Base-by-base conservation (phyloP, 2,888 invertebrate genomes). In the Watsonalla binaria region DNA sequence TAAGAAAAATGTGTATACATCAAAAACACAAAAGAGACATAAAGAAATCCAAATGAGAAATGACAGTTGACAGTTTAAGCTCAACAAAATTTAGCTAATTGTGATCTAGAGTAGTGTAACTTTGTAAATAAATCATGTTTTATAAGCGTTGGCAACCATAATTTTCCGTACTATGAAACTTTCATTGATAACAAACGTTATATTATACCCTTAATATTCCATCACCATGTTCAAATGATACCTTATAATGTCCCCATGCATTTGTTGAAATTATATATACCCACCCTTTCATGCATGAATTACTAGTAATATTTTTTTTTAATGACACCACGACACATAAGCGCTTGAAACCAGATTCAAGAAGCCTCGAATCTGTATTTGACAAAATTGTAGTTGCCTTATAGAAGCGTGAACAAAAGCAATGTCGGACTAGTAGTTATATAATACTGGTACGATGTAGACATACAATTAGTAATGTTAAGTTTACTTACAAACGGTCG, bases 401-500 rank as follows among this genome's bases (percentile, higher is more conserved):
- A 37, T 15, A 37, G n/a, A 15, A 57, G 13, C 52, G 46, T 51
- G 51, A 15, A 46, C 15, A 46, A 46, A 51, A 51, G 51, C 51
- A 51, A 51, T 51, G 51, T 46, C 13, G 14, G 47, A 58, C 48
- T 39, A 37, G 46, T 54, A 54, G 60, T 47, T 53, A 46, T 48
- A 58, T 45, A 59, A 45, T 56, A 51, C 24, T 49, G 13, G 2
- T 35, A n/a, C 33, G 34, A 13, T 34, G 34, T 37, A 13, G 59
- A 54, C 61, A 66, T 65, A 78, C 73, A 87, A 42, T 86, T 88
- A 89, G 86, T 86, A 86, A 76, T 72, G 76, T 79, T 82, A 82
- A 80, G 65, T 79, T 84, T 90, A 90, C 89, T 90, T 90, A 90
- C 89, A 87, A 49, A 86, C 74, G 84, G 77, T 62, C 74, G 84